Base-by-base conservation (phyloP, 2,113 vertebrate species). In the Argyrosomus japonicus region DNA sequence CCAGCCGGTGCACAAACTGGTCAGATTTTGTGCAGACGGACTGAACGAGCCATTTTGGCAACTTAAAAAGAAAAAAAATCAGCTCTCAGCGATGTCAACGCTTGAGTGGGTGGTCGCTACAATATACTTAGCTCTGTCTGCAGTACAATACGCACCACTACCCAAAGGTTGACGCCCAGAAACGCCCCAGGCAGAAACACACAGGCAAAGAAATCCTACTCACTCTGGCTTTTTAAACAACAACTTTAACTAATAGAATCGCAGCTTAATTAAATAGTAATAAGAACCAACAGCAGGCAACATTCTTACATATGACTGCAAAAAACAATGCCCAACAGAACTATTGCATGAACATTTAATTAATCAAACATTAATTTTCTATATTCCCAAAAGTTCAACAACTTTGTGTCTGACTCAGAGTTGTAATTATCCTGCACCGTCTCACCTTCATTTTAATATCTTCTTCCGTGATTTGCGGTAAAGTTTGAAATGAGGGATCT, bases 301-400 rank as follows among this genome's bases (percentile, higher is more conserved):
- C 17, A 18, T 25, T 54, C n/a, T 53, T 17, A 19, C 43, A 61
- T 29, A 17, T 27, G 3, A 57, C 32, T 64, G 47, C n/a, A 40
- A 47, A 32, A 19, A 21, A 57, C 6, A 57, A 40, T 63, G 2
- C 65, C n/a, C 53, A 68, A 29, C 29, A 64, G 60, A 79, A 58
- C 83, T 69, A n/a, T 36, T 67, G 27, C 58, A 60, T 57, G 17
- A 51, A 79, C n/a, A 27, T 68, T 56, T 36, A 84, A 83, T 80
- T 58, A 73, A 71, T 76, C 57, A 78, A 53, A 57, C 23, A 58
- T 77, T 61, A 32, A 69, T 76, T 72, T 25, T 17, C 13, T 65
- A 0, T 58, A 17, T 65, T 75, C 29, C 61, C 84, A 0, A 13
- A 27, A n/a, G 61, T 32, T 53, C 36, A 56, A 2, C 25, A 58